Evolutionary conservation across 2,888 invertebrate genomes (phyloP).

Genomic region (Papilio demoleus): DNA sequence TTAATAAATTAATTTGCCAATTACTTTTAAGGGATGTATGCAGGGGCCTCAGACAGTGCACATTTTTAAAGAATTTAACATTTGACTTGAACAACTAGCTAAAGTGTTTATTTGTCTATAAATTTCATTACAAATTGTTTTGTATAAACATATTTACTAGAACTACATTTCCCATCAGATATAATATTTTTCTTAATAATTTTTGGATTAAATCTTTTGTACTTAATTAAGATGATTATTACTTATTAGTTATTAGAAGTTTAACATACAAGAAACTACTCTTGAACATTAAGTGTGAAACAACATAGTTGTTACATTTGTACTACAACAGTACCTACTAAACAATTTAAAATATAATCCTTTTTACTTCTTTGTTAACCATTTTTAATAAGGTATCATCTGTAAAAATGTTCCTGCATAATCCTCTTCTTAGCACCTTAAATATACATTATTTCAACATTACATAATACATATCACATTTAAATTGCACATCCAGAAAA

Average conservation of each 20-base stretch:
- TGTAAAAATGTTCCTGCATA: conserved; percentile 59
- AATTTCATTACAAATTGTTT: conserved; percentile 1
- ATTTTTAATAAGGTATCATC: conserved; percentile 47
- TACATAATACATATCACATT: conserved; percentile 76
- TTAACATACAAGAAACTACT: conserved; percentile 5
- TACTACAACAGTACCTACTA: conserved; percentile 76
- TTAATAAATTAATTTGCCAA: conserved; percentile 7
- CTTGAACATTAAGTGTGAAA: conserved; percentile 45
- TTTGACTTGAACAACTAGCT: conserved; percentile 1
- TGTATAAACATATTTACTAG: not conserved
- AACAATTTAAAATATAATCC: conserved; percentile 50
- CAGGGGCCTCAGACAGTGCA: not conserved
- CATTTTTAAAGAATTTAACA: not conserved
- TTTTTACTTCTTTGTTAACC: conserved; percentile 41
- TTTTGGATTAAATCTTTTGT: not conserved
- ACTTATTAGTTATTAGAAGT: conserved; percentile 5
- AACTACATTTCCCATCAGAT: not conserved
- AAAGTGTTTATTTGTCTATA: not conserved
- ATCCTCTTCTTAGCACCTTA: conserved; percentile 77
- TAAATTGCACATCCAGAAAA: conserved; percentile 78
- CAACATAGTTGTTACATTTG: conserved; percentile 81
- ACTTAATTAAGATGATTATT: conserved; percentile 2
- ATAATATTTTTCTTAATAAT: not conserved
- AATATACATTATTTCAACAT: conserved; percentile 62
- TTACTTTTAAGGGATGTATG: conserved; percentile 16